A percentile compares a stretch with the other conserved stretches of the same genome.
Conservation (phyloP, 2,113 vertebrate genomes). For the Thomomys bottae region DNA sequence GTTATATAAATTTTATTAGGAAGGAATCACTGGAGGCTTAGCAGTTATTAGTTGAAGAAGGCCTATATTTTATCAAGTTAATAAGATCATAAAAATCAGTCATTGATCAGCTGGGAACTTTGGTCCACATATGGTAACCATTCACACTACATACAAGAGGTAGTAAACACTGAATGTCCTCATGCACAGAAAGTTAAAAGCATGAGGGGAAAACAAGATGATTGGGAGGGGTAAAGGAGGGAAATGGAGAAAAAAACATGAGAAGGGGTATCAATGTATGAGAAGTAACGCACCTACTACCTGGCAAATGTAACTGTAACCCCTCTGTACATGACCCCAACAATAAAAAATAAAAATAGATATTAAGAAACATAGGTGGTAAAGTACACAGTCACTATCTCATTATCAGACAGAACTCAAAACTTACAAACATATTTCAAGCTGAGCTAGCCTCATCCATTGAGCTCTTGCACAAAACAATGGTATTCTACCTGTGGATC, state of each 20-base stretch:
- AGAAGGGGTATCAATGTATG: too few species aligned
- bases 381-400: neutral
- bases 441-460: neutral
- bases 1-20: neutral
- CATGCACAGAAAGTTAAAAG: conserved; percentile 35
- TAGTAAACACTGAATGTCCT: conserved; percentile 20
- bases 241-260: too few species aligned
- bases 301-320: too few species aligned
- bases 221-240: too few species aligned
- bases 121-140: neutral
- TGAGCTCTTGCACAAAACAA: conserved; percentile 1
- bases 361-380: too few species aligned
- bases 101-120: conserved; percentile 49
- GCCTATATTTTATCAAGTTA: conserved; percentile 5
- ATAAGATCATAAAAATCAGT: conserved; percentile 36
- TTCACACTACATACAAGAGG: neutral
- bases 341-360: too few species aligned
- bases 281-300: too few species aligned
- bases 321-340: too few species aligned
- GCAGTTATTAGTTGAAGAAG: conserved; percentile 43
- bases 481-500: neutral
- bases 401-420: neutral
- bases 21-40: conserved; percentile 9
- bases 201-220: too few species aligned
- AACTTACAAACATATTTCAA: conserved; percentile 38